Evolutionary conservation across 1,140 invertebrate genomes (phyloP).

Genomic region (Araneus ventricosus): DNA sequence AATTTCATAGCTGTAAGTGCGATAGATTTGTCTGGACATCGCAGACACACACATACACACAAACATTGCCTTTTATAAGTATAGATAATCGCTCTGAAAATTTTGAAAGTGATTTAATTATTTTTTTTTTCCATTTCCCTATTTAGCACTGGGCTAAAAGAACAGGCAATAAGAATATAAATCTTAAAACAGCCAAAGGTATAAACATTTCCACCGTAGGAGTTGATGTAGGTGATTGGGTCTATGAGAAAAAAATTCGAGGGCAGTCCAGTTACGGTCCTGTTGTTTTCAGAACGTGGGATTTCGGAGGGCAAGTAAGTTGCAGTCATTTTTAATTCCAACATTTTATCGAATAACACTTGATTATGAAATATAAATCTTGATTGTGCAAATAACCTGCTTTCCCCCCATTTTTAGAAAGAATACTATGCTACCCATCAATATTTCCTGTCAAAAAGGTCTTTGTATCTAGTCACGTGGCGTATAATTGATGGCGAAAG

Average conservation of each 20-base stretch:
- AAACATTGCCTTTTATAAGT: no score
- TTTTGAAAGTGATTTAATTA: no score
- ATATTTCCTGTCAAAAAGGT: slow-evolving; percentile 97
- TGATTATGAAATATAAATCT: background rate
- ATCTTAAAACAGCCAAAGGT: slow-evolving; percentile 87
- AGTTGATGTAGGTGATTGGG: slow-evolving; percentile 97
- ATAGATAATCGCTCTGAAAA: background rate
- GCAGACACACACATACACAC: no score
- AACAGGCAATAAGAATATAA: slow-evolving; percentile 93
- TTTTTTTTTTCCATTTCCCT: slow-evolving; percentile 76
- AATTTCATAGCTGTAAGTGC: no score
- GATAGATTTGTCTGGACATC: no score
- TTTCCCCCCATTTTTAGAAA: slow-evolving; percentile 79
- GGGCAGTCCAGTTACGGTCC: slow-evolving; percentile 88
- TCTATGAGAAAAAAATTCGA: slow-evolving; percentile 90
- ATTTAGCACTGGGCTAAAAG: slow-evolving; percentile 93
- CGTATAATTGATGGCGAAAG: slow-evolving; percentile 94
- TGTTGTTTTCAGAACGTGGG: slow-evolving; percentile 98
- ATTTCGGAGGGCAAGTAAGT: slow-evolving; percentile 95
- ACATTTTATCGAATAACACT: background rate
- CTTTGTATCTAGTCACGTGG: slow-evolving; percentile 97
- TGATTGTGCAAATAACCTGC: background rate
- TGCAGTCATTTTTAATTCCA: background rate
- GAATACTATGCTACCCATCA: slow-evolving; percentile 99
- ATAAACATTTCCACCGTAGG: slow-evolving; percentile 96